Evolutionary conservation across 2,113 vertebrate genomes (phyloP), one percentile per base, ranked within the genome.

Genomic region (Saguinus midas): DNA sequence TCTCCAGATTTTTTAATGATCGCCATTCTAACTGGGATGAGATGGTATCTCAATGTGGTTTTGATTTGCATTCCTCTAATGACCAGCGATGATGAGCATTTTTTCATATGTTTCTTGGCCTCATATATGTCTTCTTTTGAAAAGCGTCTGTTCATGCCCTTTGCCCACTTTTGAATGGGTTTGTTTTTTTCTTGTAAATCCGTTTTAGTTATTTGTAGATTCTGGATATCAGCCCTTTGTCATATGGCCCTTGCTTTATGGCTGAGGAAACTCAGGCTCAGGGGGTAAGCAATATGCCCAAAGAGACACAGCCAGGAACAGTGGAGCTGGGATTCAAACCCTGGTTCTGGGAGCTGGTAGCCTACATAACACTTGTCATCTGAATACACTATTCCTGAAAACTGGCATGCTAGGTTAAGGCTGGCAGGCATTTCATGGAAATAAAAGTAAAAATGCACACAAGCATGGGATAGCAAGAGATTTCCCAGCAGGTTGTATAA

Each of bases 381-480:
- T 25, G 82, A 81, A 82, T 40, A 89, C 48, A 37, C 20, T 20
- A 12, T 86, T 82, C 68, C 18, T 14, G 64, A 12, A 55, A 83
- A 83, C 20, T 40, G 57, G 52, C 73, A 82, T 37, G 35, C 82
- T 79, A 78, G 75, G 76, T 72, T 80, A 83, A 78, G 75, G 68
- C 6, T 92, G 80, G 80, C 18, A 72, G 50, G 70, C 73, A 92
- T 55, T 87, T 95, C 35, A 78, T 50, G 45, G 23, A 7, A 86
- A 89, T 84, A 86, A 81, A 94, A 93, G 72, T 75, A 55, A 94
- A 88, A 94, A 9, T 35, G 82, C 48, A 45, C 25, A 73, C 40
- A 75, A 92, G 45, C 27, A 87, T 12, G 73, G 58, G 88, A 50
- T 45, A 80, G 25, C 45, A 80, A 95, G 55, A 93, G 72, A 57